A percentile compares a stretch with the other conserved stretches of the same genome.
These are phyloP conservation scores for Hyppa rectilinea DNA, from an alignment of 2,888 invertebrate genomes.

Conservation along the genomic window DNA sequence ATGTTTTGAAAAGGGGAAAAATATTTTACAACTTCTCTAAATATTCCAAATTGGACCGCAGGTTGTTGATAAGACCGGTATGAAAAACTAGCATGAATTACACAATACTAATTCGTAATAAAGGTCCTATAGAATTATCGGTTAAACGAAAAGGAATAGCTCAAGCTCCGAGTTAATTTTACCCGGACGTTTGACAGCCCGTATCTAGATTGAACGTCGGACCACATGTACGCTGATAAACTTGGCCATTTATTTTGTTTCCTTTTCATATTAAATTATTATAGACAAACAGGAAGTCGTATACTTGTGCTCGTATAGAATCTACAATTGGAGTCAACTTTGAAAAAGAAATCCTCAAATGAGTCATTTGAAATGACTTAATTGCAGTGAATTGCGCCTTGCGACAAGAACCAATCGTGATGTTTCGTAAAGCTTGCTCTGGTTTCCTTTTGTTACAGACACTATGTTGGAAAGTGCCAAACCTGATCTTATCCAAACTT, in stretches of 20 bases:
- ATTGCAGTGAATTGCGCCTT: slow-evolving; percentile 65
- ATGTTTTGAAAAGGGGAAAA: background rate
- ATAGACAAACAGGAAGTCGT: slow-evolving; percentile 7
- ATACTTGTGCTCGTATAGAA: background rate
- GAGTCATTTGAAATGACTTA: no score
- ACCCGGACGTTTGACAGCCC: slow-evolving; percentile 64
- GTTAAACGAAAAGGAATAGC: slow-evolving; percentile 57
- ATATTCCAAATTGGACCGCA: background rate
- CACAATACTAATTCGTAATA: slow-evolving; percentile 8
- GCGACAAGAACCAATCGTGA: slow-evolving; percentile 64
- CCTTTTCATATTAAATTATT: slow-evolving; percentile 36
- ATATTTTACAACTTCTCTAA: no score
- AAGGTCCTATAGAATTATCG: slow-evolving; percentile 55
- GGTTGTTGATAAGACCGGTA: background rate
- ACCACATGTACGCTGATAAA: slow-evolving; percentile 62
- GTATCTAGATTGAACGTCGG: slow-evolving; percentile 64
- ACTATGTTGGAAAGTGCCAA: slow-evolving; percentile 64
- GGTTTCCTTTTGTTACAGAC: slow-evolving; percentile 65
- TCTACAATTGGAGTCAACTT: slow-evolving; percentile 25
- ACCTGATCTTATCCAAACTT: slow-evolving; percentile 54
- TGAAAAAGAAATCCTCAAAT: slow-evolving; percentile 55
- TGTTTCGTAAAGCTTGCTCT: slow-evolving; percentile 68
- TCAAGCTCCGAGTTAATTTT: slow-evolving; percentile 67
- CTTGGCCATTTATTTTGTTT: slow-evolving; percentile 56
- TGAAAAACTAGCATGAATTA: background rate